Percentiles rank a stretch among this genome's conserved stretches.
Evolutionary conservation across 2,113 vertebrate genomes (phyloP).

Genomic region (Athene cunicularia): DNA sequence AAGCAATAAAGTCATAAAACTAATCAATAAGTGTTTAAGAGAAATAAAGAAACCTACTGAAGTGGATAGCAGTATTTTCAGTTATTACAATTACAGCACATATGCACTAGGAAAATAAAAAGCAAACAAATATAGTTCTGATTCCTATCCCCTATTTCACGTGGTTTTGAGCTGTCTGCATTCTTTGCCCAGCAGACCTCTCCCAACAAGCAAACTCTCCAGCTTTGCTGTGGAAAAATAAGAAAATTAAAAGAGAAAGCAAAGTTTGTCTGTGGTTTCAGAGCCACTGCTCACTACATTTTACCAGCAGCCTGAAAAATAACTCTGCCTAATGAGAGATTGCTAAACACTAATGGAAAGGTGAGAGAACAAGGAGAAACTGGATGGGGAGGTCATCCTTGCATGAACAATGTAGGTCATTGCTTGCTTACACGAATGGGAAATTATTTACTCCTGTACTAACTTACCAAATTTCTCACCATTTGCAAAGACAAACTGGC

Average conservation of each 20-base stretch:
- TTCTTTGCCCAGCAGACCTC: background rate
- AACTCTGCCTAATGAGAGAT: background rate
- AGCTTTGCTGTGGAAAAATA: background rate
- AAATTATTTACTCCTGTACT: background rate
- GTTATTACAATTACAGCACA: background rate
- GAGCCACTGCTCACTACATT: background rate
- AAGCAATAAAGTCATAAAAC: background rate
- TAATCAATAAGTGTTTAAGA: background rate
- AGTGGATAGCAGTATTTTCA: background rate
- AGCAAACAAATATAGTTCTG: accelerated
- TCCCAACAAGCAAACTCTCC: background rate
- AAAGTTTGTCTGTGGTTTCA: background rate
- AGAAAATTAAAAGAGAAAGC: background rate
- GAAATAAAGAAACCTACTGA: background rate
- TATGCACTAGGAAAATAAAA: background rate
- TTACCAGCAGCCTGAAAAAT: background rate
- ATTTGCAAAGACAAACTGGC: background rate
- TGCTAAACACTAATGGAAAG: background rate
- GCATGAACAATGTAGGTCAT: background rate
- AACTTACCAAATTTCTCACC: background rate
- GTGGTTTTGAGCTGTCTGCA: background rate
- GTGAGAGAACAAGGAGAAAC: background rate
- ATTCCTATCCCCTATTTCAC: background rate
- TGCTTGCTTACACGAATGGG: background rate
- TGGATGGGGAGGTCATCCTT: background rate